Percentiles rank a stretch among this genome's conserved stretches.
These are phyloP conservation scores for Silurus lanzhouensis DNA, from an alignment of 2,797 vertebrate genomes.

Conservation along the genomic window DNA sequence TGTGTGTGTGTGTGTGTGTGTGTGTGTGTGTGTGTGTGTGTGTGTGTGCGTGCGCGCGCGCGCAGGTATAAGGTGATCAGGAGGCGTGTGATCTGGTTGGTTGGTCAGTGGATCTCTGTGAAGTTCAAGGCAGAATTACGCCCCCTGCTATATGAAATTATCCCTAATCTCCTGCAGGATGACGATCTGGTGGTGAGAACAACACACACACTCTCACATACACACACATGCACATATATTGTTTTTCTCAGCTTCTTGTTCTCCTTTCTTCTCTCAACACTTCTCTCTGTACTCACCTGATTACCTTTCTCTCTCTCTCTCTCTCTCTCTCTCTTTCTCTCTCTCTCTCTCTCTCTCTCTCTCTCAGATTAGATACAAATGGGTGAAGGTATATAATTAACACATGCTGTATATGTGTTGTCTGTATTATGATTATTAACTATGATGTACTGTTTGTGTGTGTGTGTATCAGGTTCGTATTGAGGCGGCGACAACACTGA, in stretches of 20 bases:
- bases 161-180: constrained; percentile 92
- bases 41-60: constrained; percentile 32
- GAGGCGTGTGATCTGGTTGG: constrained; percentile 92
- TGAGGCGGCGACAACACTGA: constrained; percentile 93
- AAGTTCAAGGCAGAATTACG: constrained; percentile 95
- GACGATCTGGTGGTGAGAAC: constrained; percentile 91
- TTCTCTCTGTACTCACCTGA: not conserved
- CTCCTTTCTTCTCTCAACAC: not conserved
- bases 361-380: not conserved
- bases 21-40: constrained; percentile 25
- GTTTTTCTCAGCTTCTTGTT: too few species aligned
- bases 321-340: not conserved
- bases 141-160: constrained; percentile 91
- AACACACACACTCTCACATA: not conserved
- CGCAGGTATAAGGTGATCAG: constrained; percentile 93
- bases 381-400: not conserved
- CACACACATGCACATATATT: not conserved
- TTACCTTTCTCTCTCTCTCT: not conserved
- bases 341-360: too few species aligned
- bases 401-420: not conserved
- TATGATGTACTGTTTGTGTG: not conserved
- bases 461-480: constrained; percentile 85
- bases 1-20: not conserved
- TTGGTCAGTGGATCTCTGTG: constrained; percentile 97
- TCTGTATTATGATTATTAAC: not conserved